Base-by-base conservation (phyloP, 2,888 invertebrate genomes). In the Dichetophora obliterata region DNA sequence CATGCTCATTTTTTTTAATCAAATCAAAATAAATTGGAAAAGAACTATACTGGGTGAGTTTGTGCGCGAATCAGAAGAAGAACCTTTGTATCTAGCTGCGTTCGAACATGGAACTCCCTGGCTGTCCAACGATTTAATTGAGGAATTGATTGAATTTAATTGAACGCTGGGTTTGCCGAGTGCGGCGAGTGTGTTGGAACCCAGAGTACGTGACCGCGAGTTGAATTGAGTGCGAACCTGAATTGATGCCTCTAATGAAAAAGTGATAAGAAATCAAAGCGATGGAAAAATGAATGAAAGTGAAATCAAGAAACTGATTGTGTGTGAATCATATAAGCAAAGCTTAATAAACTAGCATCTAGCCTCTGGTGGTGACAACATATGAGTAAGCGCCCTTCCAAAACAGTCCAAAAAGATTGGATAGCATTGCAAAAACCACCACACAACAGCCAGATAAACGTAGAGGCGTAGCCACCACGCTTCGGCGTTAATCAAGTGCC, bases 1-100 rank as follows among this genome's bases (percentile, higher is more conserved):
- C 75, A 77, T 78, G 63, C 74, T 80, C 72, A 74, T 77, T 76
- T 78, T 76, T 68, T 78, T 80, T 78, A 80, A 79, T 75, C 75
- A 78, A 78, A 81, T 80, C 78, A 77, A 80, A 80, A 71, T 76
- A 78, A 71, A 77, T 59, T 71, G 19, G 43, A 48, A 70, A 66
- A 61, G 50, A 50, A 57, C 31, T 16, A 11, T 43, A 57, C 65
- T 75, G 52, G 52, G 57, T 59, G 61, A 52, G 75, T 69, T 74
- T 74, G 43, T 63, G 43, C 59, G 19, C 34, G 69, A 52, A 37
- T 34, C 34, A 59, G 61, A 52, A 52, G 52, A 37, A 68, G 22
- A 34, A 52, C 65, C 54, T 59, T 54, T n/a, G 16, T 50, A 70
- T 69, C 43, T 48, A 27, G 50, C 27, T 50, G 50, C 68, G n/a